Evolutionary conservation across 2,797 vertebrate species (phyloP).

Genomic region (Lates japonicus): DNA sequence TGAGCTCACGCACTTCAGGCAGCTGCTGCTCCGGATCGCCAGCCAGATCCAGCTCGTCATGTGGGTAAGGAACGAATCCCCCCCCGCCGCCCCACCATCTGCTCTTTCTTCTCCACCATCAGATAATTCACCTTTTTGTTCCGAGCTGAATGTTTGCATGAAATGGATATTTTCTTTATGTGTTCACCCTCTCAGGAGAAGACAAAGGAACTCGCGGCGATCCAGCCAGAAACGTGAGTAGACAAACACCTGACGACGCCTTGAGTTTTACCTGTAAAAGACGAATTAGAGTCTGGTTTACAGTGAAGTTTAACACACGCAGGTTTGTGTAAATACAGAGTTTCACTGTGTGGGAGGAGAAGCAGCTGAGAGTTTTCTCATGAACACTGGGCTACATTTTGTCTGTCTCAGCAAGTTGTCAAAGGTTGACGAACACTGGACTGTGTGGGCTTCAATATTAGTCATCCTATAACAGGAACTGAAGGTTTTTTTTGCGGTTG

Average conservation of each 20-base stretch:
- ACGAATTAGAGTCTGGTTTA: constrained; percentile 38
- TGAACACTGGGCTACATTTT: neutral
- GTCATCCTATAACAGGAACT: neutral
- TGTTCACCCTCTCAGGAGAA: constrained; percentile 77
- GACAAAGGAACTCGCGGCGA: constrained; percentile 85
- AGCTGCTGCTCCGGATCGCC: constrained; percentile 83
- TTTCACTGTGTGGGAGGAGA: no score
- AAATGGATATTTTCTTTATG: constrained; percentile 47
- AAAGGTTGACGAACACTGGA: neutral
- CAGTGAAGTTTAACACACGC: constrained; percentile 15
- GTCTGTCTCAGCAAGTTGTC: constrained; percentile 1
- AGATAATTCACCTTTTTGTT: constrained; percentile 15
- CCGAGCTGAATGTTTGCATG: constrained; percentile 16
- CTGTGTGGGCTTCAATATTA: neutral
- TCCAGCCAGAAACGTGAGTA: constrained; percentile 86
- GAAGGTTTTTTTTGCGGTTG: neutral
- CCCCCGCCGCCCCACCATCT: no score
- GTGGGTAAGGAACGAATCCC: constrained; percentile 78
- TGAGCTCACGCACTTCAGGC: constrained; percentile 78
- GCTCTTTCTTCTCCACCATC: neutral
- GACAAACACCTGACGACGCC: constrained; percentile 3
- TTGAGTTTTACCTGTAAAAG: constrained; percentile 7
- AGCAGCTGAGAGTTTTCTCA: constrained; percentile 13
- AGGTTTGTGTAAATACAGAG: no score
- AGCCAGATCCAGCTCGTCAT: constrained; percentile 81